Base-by-base conservation (phyloP, 2,113 vertebrate species). In the Gadus chalcogrammus region DNA sequence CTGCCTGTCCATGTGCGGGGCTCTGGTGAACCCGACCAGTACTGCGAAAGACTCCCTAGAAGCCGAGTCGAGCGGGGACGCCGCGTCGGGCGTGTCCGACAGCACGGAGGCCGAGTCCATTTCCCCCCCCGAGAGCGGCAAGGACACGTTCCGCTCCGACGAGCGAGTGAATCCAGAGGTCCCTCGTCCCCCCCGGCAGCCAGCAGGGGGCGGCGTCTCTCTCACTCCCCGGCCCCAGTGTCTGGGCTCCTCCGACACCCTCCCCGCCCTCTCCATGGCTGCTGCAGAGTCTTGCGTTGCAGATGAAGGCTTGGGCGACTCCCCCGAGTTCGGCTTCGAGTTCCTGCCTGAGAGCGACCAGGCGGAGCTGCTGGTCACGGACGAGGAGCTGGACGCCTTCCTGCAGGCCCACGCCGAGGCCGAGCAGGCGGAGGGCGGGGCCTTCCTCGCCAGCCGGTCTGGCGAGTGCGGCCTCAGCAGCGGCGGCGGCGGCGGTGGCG, bases 371-470 rank as follows among this genome's bases (percentile, higher is more conserved):
- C 83, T 95, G 31, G 87, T 98, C 20, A 97, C 93, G 0, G 95
- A 99, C 27, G 94, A 95, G 68, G 97, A 99, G 76, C 86, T 99
- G 64, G 95, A 98, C 80, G 95, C 95, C 0, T 98, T 98, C 84
- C 88, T 97, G 63, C 93, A 85, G 79, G 91, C 90, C 8, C 94
- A 95, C 73, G 77, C 76, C 15, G 87, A 88, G 27, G 82, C 80
- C 4, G 85, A 85, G 70, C 86, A 75, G 53, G 59, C 22, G 5
- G 3, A 68, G 5, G 3, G 67, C 0, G 64, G n/a, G 0, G 16
- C 67, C 35, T 75, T 79, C 16, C 70, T 27, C 15, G 72, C 76
- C n/a, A 67, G 71, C 35, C 13, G 42, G 0, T 55, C 77, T 8
- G 58, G 58, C 7, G 82, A 83, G 31, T 85, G 64, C 15, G 15